Base-by-base conservation (phyloP, 2,113 vertebrate genomes). In the Actenoides lindsayi region DNA sequence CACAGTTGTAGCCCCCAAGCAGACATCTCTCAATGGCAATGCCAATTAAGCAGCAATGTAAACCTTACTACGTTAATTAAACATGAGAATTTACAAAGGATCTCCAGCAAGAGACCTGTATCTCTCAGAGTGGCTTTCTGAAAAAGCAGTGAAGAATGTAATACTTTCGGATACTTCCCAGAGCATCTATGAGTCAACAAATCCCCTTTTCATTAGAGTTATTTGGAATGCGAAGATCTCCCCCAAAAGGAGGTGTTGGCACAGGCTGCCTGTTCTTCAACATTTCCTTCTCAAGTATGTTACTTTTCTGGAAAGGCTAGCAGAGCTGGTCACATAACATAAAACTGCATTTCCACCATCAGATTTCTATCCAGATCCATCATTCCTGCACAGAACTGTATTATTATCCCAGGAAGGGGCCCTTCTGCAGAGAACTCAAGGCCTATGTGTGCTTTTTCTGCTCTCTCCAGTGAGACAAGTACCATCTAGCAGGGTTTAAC, bases 331-430 rank as follows among this genome's bases (percentile, higher is more conserved):
- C 83, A 87, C 76, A 33, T 39, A 64, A 95, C 78, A 67, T 75
- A 85, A 97, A 94, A 75, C 60, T 4, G 8, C 74, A 95, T 65
- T 95, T 78, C 27, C 42, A 83, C 93, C 63, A 56, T 78, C 83
- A 95, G 57, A 25, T 30, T 97, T 56, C 76, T 93, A 57, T 78
- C 67, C 62, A 74, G 81, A 74, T 50, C 71, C 75, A 87, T 93
- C 70, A 75, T 53, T 90, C 65, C 79, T 16, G 13, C 83, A 92
- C 4, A 5, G 65, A 94, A 37, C 63, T 91, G 53, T 96, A 85
- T 97, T 90, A 97, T 98, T 98, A 98, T 97, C 97, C 78, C 97
- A 93, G 96, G 95, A 96, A 97, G 97, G 93, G 92, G 95, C 69
- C 89, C 89, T 98, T 97, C 90, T 94, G 71, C 68, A 83, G 70